Evolutionary conservation across 2,888 invertebrate genomes (phyloP), one percentile per base, ranked within the genome.

Genomic region (Ochropleura plecta): DNA sequence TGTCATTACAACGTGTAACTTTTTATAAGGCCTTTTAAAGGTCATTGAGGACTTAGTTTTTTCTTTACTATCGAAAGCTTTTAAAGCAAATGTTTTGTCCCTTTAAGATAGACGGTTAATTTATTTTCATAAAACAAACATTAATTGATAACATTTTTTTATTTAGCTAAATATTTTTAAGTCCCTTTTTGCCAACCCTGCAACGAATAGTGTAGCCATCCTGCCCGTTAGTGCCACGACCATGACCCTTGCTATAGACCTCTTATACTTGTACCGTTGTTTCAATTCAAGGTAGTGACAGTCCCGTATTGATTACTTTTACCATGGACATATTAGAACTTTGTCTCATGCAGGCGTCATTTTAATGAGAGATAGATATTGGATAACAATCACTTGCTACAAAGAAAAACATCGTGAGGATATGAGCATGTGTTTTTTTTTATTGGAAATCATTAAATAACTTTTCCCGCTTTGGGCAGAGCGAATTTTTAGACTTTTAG

Each of bases 171-270:
- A 51, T 51, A 9, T 4, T 20, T 48, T 10, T 1, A 9, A n/a
- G 3, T 48, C 44, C 30, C 1, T 1, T 73, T 48, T 48, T 60
- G 67, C 42, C 87, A 86, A 44, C 86, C 86, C 86, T 86, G 63
- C 10, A 18, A 42, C 7, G 74, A 42, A 73, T 71, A 80, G 30
- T 80, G 63, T 73, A 63, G 73, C 70, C 74, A 76, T 81, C 79
- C 81, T 77, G 69, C 64, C 64, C 73, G 75, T 57, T 78, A 69
- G 68, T 60, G 76, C 62, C 72, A 74, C 78, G 82, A 76, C 87
- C 88, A 76, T 85, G 88, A 88, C 85, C 87, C 85, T 69, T 67
- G 62, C 72, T 59, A 74, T 71, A 79, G 73, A 60, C 73, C 82
- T 80, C 73, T 71, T 78, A 69, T 79, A 79, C 48, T 40, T 67